These are phyloP conservation scores for Pterocles gutturalis DNA, from an alignment of 2,113 vertebrate genomes.

Conservation along the genomic window DNA sequence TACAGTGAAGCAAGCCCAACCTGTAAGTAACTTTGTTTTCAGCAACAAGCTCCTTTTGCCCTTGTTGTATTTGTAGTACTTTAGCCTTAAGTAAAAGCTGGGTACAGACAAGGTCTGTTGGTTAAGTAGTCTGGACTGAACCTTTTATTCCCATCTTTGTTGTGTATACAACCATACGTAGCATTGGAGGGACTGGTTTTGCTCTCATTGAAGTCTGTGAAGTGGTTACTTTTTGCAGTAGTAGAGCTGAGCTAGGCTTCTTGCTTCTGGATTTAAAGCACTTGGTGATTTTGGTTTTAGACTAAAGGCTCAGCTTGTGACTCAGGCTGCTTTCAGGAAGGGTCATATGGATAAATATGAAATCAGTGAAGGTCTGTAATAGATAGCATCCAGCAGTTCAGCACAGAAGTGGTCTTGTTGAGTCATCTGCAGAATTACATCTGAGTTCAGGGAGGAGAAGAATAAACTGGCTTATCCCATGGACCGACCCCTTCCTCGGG, in stretches of 20 bases:
- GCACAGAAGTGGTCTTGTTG: background rate
- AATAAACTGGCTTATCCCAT: background rate
- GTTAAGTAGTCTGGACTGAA: background rate
- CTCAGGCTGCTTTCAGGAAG: background rate
- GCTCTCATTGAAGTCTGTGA: background rate
- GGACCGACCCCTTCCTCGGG: background rate
- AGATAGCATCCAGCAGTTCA: background rate
- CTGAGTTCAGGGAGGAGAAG: background rate
- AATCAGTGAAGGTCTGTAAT: background rate
- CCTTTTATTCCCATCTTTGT: background rate
- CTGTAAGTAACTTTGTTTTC: background rate
- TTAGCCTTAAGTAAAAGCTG: background rate
- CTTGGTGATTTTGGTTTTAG: background rate
- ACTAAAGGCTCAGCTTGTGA: background rate
- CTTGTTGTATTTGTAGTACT: background rate
- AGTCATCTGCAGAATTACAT: background rate
- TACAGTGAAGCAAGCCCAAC: background rate
- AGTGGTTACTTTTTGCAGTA: background rate
- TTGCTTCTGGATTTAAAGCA: background rate
- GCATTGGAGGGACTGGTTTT: background rate
- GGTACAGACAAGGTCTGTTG: background rate
- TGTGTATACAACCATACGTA: rapidly evolving
- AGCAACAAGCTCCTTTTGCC: background rate
- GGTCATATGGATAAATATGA: background rate
- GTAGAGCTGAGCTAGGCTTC: background rate